Base-by-base conservation (phyloP, 2,797 vertebrate species). In the Huso huso region DNA sequence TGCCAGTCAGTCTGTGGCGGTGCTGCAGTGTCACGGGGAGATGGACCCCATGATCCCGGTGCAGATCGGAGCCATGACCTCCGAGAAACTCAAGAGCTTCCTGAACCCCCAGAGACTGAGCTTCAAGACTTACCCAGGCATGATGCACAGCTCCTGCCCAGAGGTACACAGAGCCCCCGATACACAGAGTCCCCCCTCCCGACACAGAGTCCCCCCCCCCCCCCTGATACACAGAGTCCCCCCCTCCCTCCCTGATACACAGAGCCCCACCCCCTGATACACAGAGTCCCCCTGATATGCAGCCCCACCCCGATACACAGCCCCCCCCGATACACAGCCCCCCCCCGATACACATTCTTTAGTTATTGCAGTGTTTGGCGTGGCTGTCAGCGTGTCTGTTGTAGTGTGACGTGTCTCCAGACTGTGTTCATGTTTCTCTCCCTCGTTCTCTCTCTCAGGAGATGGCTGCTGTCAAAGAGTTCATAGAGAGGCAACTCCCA, bases 11-110 rank as follows among this genome's bases (percentile, higher is more conserved):
- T 93, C 94, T 81, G 85, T 93, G 10, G 88, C 94, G 49, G 93
- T 99, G 80, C 84, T 99, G 81, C 96, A 97, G 81, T 98, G 96
- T 83, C 97, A 99, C 0, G 97, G 97, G 9, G 94, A 96, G 75
- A 75, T 83, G 75, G 97, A 99, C 72, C 70, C 73, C 73, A 95
- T 98, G 95, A 93, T 99, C 74, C 96, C 95, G 0, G 74, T 89
- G 57, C 88, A 88, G 58, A 95, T 94, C 3, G 96, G 95, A 59
- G 86, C 85, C 66, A 85, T 97, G 89, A 99, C 96, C 0, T 84
- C 93, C 0, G 90, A 95, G 72, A 98, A 95, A 75, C 93, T 99
- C 66, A 94, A 89, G 77, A 79, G 77, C 6, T 84, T 98, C 0
- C 88, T 98, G 77, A 86, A 87, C 65, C 93, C 95, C 12, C 66